Base-by-base conservation (phyloP, 2,888 invertebrate genomes). In the Nemotelus nigrinus region DNA sequence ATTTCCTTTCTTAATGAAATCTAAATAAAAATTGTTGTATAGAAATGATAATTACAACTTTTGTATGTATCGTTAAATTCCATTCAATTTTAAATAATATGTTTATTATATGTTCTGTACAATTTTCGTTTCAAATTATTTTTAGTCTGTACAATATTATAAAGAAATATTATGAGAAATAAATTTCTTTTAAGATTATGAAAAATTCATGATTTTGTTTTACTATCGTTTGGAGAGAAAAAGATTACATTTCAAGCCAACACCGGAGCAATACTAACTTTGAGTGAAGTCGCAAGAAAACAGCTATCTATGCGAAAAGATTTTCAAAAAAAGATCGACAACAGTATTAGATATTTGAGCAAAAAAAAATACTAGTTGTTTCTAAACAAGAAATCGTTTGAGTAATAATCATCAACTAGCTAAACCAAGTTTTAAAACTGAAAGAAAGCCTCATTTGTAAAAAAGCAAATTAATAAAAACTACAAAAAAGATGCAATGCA, bases 21-120 rank as follows among this genome's bases (percentile, higher is more conserved):
- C 41, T 41, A 25, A 8, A 2, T 41, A 8, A 63, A 63, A 63
- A 41, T 63, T 3, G 5, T 68, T 65, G 53, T 68, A 8, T 39
- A 47, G 39, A 68, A 48, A 68, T n/a, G 39, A 55, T 71, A 55
- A 57, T 45, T 71, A 71, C 71, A 71, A 3, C 41, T 57, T 71
- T 57, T 53, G 55, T 71, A 71, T 65, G 65, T 65, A 65, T 47
- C 65, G 65, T 47, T 65, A 47, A 45, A 65, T 65, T 65, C 65
- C 65, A 65, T 65, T 55, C 44, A 57, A n/a, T 55, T n/a, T n/a
- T 39, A n/a, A 41, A 43, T 63, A n/a, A 63, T 71, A 71, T 48
- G 7, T 50, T 48, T 65, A 65, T 45, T n/a, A 47, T 65, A 3
- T 50, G 5, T 48, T 68, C 41, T 68, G 53, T 55, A 55, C 43